phyloP scores from a whole-genome alignment of 2,113 vertebrate genomes.

The Marcusenius ussheri region DNA sequence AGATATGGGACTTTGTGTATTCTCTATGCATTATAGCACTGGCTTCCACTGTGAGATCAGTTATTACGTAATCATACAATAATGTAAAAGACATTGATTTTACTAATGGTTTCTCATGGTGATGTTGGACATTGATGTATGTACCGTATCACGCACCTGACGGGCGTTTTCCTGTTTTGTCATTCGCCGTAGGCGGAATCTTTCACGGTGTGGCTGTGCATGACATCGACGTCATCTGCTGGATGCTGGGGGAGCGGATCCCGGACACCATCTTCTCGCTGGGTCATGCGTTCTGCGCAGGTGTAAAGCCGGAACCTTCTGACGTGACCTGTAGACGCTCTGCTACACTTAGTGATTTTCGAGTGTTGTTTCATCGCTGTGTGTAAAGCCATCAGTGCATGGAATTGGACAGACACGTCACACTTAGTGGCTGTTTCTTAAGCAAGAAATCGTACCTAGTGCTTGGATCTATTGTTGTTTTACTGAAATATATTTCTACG shows the following conservation, averaged over 20 bases:
- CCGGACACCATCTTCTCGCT: constrained; percentile 44
- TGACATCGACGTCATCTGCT: constrained; percentile 38
- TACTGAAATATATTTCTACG: not conserved
- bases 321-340: not conserved
- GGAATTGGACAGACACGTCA: no score
- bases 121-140: not conserved
- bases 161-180: not conserved
- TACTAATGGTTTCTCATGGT: not conserved
- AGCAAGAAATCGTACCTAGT: not conserved
- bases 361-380: not conserved
- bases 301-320: constrained; percentile 20
- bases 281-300: constrained; percentile 41
- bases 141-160: not conserved
- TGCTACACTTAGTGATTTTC: not conserved
- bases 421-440: not conserved
- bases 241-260: constrained; percentile 38
- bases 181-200: constrained; percentile 39
- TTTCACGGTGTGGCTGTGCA: constrained; percentile 33
- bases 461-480: not conserved
- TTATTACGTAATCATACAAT: not conserved
- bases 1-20: not conserved
- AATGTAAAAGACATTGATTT: not conserved
- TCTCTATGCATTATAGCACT: not conserved
- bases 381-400: not conserved
- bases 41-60: not conserved